A percentile compares a stretch with the other conserved stretches of the same genome.
Conservation (phyloP, 2,888 invertebrate genomes). For the Athalia rosae region DNA sequence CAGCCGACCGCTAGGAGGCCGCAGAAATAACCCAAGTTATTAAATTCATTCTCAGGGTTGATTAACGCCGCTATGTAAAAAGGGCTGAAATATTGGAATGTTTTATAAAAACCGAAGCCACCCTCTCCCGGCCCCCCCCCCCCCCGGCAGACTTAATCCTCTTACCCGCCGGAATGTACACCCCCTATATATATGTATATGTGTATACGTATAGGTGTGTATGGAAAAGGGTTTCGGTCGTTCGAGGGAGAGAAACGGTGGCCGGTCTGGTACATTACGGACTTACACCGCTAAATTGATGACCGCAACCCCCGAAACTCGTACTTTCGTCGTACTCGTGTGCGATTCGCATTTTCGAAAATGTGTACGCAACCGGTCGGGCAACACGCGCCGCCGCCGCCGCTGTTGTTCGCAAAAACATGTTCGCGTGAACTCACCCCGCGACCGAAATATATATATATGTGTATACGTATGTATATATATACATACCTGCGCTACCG, state of each 20-base stretch:
- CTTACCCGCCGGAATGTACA: conserved; percentile 54
- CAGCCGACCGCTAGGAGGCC: conserved; percentile 37
- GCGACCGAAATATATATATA: conserved; percentile 16
- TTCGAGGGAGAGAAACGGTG: conserved; percentile 40
- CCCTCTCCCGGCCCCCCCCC: conserved; percentile 48
- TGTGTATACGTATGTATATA: no score
- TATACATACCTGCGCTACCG: conserved; percentile 27
- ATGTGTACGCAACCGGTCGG: conserved; percentile 48
- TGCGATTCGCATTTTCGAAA: conserved; percentile 56
- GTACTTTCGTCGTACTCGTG: conserved; percentile 49
- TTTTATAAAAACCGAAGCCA: conserved; percentile 61
- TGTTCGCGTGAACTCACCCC: conserved; percentile 26
- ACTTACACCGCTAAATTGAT: conserved; percentile 67
- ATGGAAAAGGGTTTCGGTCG: conserved; percentile 46
- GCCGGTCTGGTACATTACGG: conserved; percentile 60
- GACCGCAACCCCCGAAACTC: conserved; percentile 61
- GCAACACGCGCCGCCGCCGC: not conserved
- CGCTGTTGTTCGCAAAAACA: conserved; percentile 27
- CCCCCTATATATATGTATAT: conserved; percentile 21
- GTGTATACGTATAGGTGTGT: conserved; percentile 10
- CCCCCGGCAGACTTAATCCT: conserved; percentile 61
- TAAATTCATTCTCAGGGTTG: conserved; percentile 62
- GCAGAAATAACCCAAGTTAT: conserved; percentile 55
- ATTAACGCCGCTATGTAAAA: conserved; percentile 59
- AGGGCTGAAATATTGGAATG: conserved; percentile 59